phyloP scores from a whole-genome alignment of 2,113 vertebrate species.

The Ceyx melanurus region DNA sequence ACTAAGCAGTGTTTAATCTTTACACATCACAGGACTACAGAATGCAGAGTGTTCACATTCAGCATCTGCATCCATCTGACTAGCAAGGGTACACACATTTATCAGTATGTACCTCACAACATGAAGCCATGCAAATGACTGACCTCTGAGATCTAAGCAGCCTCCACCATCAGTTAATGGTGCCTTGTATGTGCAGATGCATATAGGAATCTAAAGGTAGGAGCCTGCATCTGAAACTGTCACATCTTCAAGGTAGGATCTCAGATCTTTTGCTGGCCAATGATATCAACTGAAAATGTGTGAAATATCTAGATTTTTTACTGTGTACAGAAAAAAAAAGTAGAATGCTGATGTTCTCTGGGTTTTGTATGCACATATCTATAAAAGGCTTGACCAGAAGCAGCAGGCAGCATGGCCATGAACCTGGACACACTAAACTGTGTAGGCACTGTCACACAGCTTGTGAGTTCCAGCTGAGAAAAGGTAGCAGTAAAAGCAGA shows the following conservation, averaged over 20 bases:
- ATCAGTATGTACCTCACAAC: background rate
- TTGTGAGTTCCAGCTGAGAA: slow-evolving; percentile 11
- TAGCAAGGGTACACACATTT: background rate
- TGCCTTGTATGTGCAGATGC: background rate
- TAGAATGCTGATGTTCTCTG: background rate
- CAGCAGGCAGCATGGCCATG: accelerated
- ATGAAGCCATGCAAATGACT: slow-evolving; percentile 4
- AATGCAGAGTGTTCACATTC: background rate
- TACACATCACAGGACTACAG: background rate
- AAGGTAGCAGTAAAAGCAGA: background rate
- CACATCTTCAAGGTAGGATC: background rate
- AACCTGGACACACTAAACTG: background rate
- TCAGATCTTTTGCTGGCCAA: background rate
- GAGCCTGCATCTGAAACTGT: background rate
- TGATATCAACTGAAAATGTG: background rate
- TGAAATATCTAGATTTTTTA: background rate
- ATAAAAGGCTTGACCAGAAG: background rate
- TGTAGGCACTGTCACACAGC: background rate
- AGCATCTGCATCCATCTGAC: background rate
- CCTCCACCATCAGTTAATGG: background rate
- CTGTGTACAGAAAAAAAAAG: background rate
- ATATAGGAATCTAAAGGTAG: background rate
- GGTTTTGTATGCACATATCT: background rate
- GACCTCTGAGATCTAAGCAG: background rate
- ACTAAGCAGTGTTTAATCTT: background rate